These are phyloP conservation scores for Hypomecis punctinalis DNA, from an alignment of 2,888 invertebrate genomes.

Conservation along the genomic window DNA sequence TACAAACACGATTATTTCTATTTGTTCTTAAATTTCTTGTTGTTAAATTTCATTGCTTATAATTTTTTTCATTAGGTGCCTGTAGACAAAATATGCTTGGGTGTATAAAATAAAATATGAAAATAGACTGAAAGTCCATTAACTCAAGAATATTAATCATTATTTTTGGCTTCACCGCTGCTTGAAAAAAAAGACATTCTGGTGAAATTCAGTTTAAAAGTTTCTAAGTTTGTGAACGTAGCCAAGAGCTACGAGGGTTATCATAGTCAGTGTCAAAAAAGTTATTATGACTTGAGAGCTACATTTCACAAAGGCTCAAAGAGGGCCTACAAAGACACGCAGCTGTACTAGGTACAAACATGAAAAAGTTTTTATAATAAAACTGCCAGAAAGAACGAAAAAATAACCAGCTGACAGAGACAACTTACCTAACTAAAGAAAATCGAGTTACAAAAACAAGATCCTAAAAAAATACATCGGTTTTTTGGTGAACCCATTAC, in stretches of 20 bases:
- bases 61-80: no score
- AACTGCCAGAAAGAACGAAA: slow-evolving; percentile 25
- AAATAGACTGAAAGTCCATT: no score
- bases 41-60: no score
- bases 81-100: no score
- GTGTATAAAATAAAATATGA: no score
- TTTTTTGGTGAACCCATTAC: slow-evolving; percentile 23
- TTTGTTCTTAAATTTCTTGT: no score
- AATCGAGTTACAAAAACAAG: slow-evolving; percentile 29
- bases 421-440: slow-evolving; percentile 27
- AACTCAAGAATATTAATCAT: no score
- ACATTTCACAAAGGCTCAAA: neutral
- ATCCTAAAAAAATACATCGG: slow-evolving; percentile 23
- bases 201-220: neutral
- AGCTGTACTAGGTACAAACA: no score
- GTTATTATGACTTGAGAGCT: neutral
- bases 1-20: no score
- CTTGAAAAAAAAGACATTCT: no score
- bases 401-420: slow-evolving; percentile 20
- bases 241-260: neutral
- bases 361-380: slow-evolving; percentile 27
- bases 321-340: neutral
- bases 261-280: neutral
- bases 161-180: no score
- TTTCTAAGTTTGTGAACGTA: neutral